Percentiles rank a stretch among this genome's conserved stretches.
phyloP scores from a whole-genome alignment of 2,888 invertebrate species.

The Ceriagrion tenellum region DNA sequence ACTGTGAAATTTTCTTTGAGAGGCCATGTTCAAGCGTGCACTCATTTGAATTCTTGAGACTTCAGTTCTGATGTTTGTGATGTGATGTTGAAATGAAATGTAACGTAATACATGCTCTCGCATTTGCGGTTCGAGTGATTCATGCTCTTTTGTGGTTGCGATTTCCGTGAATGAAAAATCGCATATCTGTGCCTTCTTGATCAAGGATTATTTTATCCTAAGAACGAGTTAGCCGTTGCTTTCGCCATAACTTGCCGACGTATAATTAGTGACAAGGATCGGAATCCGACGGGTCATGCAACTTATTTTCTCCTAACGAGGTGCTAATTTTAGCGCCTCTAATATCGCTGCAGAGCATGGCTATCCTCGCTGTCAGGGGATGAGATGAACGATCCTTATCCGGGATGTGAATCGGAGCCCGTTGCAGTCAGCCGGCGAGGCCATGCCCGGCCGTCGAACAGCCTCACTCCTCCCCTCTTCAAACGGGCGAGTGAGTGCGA shows the following conservation, averaged over 20 bases:
- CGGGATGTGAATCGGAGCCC: neutral
- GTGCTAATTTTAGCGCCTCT: neutral
- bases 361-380: neutral
- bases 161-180: neutral
- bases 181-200: neutral
- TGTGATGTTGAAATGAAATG: neutral
- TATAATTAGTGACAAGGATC: neutral
- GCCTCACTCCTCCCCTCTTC: neutral
- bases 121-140: neutral
- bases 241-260: neutral
- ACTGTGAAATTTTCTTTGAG: too few relatives aligned
- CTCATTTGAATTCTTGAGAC: too few relatives aligned
- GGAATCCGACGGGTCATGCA: neutral
- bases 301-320: neutral
- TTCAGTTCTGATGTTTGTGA: neutral
- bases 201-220: neutral
- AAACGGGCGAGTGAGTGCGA: neutral
- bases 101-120: neutral
- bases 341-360: neutral
- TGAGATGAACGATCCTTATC: conserved; percentile 5
- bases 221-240: neutral
- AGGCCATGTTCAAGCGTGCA: too few relatives aligned
- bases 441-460: neutral
- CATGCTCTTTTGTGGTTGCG: neutral
- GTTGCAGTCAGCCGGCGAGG: neutral